These are phyloP conservation scores for Hipparchia semele DNA, from an alignment of 2,888 invertebrate genomes.

Conservation along the genomic window DNA sequence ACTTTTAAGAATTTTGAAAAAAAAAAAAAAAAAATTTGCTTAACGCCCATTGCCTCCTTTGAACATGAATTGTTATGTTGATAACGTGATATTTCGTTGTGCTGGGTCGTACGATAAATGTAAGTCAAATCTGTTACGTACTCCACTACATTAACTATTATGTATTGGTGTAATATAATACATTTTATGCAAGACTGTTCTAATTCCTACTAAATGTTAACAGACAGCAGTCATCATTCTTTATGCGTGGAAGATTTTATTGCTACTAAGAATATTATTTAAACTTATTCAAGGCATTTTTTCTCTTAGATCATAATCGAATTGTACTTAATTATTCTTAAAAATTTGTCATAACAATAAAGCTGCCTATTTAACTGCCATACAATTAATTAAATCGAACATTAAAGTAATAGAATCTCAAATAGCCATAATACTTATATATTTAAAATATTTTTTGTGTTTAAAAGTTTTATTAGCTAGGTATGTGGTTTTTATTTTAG, in stretches of 20 bases:
- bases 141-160: background rate
- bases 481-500: too few species aligned
- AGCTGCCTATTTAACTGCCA: constrained; percentile 5
- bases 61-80: too few species aligned
- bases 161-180: background rate
- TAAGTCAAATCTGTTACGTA: background rate
- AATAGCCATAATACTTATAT: background rate
- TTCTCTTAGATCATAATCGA: background rate
- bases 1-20: too few species aligned
- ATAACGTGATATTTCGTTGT: background rate
- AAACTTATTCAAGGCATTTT: background rate
- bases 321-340: background rate
- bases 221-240: background rate
- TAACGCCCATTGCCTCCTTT: too few species aligned
- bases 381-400: background rate
- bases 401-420: background rate
- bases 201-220: background rate
- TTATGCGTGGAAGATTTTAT: constrained; percentile 7
- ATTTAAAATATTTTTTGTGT: background rate
- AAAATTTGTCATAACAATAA: background rate
- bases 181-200: too few species aligned
- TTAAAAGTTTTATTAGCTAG: too few species aligned
- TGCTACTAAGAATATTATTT: background rate
- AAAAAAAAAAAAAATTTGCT: too few species aligned
- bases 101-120: background rate